A percentile compares a stretch with the other conserved stretches of the same genome.
Conservation (phyloP, 2,113 vertebrate genomes). For the Ciconia boyciana region DNA sequence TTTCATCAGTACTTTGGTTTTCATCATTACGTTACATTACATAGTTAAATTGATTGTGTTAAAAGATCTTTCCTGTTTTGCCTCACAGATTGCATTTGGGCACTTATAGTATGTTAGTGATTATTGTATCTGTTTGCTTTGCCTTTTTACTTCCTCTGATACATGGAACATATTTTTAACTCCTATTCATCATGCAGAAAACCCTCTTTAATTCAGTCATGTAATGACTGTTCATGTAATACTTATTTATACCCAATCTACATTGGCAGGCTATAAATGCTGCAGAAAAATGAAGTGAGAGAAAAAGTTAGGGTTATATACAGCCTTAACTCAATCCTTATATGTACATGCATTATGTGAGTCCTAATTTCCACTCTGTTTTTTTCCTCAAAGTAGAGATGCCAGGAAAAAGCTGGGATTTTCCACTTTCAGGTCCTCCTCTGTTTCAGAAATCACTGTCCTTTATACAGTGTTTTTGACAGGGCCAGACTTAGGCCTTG, state of each 20-base stretch:
- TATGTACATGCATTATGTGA: neutral
- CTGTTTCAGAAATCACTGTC: neutral
- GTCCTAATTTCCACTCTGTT: neutral
- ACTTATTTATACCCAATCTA: neutral
- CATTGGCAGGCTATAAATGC: neutral
- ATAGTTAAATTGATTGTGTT: neutral
- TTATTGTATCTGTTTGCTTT: conserved; percentile 6
- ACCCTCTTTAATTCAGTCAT: neutral
- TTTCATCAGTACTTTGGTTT: neutral
- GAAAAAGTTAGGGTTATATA: neutral
- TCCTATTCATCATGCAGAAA: neutral
- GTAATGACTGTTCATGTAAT: neutral
- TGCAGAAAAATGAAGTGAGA: neutral
- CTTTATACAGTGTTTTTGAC: fast-evolving
- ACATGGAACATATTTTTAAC: conserved; percentile 18
- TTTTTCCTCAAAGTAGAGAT: neutral
- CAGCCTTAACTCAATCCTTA: neutral
- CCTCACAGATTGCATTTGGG: neutral
- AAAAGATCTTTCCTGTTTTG: neutral
- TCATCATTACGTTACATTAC: too few species aligned
- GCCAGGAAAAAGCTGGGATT: neutral
- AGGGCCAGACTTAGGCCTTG: fast-evolving
- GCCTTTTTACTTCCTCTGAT: conserved; percentile 22
- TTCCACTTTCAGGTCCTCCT: neutral
- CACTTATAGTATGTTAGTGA: neutral